Evolutionary conservation across 1,140 invertebrate genomes (phyloP).

Genomic region (Sesamia nonagrioides): DNA sequence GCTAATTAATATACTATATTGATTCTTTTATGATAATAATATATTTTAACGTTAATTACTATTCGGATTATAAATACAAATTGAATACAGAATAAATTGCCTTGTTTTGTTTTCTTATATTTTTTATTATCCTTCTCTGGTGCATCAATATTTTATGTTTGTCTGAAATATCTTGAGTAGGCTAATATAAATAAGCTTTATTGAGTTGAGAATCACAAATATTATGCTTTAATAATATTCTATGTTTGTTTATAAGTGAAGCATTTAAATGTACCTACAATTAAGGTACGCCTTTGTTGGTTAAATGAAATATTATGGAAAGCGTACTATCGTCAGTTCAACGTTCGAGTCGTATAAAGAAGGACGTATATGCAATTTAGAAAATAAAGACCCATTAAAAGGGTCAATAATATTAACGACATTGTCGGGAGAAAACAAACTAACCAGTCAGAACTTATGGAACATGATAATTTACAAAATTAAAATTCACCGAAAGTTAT

Average conservation of each 20-base stretch:
- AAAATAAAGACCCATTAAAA: neutral
- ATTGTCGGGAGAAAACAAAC: neutral
- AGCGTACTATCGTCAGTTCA: neutral
- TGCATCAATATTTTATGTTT: neutral
- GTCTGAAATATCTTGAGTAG: neutral
- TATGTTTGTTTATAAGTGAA: too few relatives aligned
- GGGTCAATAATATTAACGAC: neutral
- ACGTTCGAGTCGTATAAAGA: neutral
- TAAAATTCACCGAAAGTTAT: constrained; percentile 23
- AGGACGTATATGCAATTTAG: neutral
- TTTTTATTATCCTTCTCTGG: neutral
- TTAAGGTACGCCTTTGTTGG: neutral
- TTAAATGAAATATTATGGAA: neutral
- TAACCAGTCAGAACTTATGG: neutral
- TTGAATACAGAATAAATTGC: constrained; percentile 1
- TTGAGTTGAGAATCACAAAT: too few relatives aligned
- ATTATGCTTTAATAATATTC: too few relatives aligned
- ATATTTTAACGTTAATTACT: neutral
- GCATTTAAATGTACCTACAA: too few relatives aligned
- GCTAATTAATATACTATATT: constrained; percentile 32
- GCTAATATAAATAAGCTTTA: too few relatives aligned
- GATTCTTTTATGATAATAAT: neutral
- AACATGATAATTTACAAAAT: constrained; percentile 6
- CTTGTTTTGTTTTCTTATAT: too few relatives aligned
- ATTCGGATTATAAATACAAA: neutral